A percentile compares a stretch with the other conserved stretches of the same genome.
Evolutionary conservation across 2,888 invertebrate genomes (phyloP).

Genomic region (Lasius platythorax): DNA sequence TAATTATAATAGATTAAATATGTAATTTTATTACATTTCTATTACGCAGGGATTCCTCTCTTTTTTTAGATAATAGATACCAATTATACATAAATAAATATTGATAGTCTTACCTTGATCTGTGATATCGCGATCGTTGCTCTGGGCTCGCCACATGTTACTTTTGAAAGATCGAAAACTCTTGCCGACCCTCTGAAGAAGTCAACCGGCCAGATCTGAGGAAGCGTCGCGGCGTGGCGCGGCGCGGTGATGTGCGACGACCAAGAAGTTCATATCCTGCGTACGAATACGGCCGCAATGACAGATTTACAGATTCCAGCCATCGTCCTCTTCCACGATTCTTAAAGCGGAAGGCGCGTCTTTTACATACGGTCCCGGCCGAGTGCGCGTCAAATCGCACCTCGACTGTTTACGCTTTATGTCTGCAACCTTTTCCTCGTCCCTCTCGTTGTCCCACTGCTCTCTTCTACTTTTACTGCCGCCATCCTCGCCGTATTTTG

Average conservation of each 20-base stretch:
- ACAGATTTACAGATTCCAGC: conserved; percentile 86
- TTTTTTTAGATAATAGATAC: neutral
- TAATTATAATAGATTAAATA: neutral
- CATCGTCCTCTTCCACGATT: conserved; percentile 79
- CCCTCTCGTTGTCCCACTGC: conserved; percentile 51
- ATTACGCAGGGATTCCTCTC: neutral
- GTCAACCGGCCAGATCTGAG: conserved; percentile 23
- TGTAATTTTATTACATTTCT: neutral
- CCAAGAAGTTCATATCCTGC: conserved; percentile 79
- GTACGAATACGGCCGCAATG: conserved; percentile 82
- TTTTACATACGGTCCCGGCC: conserved; percentile 63
- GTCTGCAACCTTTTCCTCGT: conserved; percentile 71
- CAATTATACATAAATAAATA: neutral
- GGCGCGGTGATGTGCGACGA: conserved; percentile 67
- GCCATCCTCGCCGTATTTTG: conserved; percentile 49
- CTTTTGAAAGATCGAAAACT: conserved; percentile 13
- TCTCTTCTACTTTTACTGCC: conserved; percentile 51
- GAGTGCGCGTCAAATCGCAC: conserved; percentile 83
- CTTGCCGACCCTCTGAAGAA: neutral
- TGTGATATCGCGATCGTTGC: neutral
- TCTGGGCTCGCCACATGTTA: conserved; percentile 3
- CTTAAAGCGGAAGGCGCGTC: conserved; percentile 79
- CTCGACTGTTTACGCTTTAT: conserved; percentile 83
- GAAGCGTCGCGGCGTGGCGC: conserved; percentile 27
- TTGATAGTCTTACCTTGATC: neutral